A percentile compares a stretch with the other conserved stretches of the same genome.
Conservation (phyloP, 92 coral and sea anemone species). For the Epizoanthus fatuus region DNA sequence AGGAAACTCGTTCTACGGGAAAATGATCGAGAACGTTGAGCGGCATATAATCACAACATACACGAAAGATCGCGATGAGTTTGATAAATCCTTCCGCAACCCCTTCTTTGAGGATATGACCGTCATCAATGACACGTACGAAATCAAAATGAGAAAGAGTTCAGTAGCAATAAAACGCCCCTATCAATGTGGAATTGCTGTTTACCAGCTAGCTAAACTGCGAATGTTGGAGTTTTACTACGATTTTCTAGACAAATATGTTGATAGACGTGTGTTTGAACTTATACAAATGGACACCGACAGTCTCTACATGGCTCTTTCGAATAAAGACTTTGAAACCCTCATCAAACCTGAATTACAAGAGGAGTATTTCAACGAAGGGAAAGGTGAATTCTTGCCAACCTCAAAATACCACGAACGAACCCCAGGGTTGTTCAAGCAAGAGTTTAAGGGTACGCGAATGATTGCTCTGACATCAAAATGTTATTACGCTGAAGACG, state of each 20-base stretch:
- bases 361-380: background rate
- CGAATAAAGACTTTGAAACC: background rate
- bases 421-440: slow-evolving; percentile 21
- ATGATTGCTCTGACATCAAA: background rate
- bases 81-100: no score
- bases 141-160: no score
- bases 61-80: no score
- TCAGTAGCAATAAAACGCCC: no score
- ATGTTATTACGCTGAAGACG: background rate
- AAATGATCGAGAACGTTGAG: no score
- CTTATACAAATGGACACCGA: slow-evolving; percentile 57
- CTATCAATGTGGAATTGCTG: no score
- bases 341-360: background rate
- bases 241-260: slow-evolving; percentile 23
- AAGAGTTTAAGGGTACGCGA: background rate
- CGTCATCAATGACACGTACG: no score
- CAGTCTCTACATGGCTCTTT: slow-evolving; percentile 1
- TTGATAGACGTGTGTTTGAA: slow-evolving; percentile 47
- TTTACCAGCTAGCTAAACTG: background rate
- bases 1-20: no score
- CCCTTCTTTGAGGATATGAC: no score
- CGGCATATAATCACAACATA: no score
- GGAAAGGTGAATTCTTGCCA: background rate
- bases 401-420: background rate
- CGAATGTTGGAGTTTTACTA: slow-evolving; percentile 26